phyloP scores from a whole-genome alignment of 2,797 vertebrate genomes.

The Moxostoma hubbsi region DNA sequence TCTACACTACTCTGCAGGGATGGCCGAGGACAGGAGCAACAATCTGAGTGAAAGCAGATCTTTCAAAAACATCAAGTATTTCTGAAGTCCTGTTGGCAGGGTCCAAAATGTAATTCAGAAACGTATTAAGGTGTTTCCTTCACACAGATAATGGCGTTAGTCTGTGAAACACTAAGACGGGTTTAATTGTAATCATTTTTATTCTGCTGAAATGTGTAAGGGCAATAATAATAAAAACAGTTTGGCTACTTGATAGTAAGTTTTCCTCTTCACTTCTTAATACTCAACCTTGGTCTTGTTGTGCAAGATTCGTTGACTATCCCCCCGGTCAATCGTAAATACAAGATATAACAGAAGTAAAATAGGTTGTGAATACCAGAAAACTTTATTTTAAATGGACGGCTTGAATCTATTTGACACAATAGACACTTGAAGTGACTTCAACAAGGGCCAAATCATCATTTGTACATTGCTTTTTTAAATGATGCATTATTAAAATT shows the following conservation, averaged over 20 bases:
- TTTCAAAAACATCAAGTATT: constrained; percentile 15
- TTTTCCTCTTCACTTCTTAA: background rate
- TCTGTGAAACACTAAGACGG: too few species aligned
- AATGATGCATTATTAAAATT: background rate
- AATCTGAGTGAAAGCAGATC: constrained; percentile 52
- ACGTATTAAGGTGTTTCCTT: too few species aligned
- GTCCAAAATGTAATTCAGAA: constrained; percentile 4
- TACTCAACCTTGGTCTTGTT: too few species aligned
- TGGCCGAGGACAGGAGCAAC: constrained; percentile 21
- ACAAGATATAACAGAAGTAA: too few species aligned
- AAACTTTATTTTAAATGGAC: too few species aligned
- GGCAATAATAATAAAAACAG: background rate
- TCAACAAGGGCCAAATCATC: background rate
- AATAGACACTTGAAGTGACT: background rate
- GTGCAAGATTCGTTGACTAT: too few species aligned
- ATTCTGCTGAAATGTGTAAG: background rate
- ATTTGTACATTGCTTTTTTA: background rate
- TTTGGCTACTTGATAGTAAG: background rate
- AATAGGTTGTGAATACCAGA: background rate
- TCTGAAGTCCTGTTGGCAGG: background rate
- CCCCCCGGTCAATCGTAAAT: too few species aligned
- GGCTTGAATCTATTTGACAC: too few species aligned
- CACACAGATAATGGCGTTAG: too few species aligned
- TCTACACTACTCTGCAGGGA: constrained; percentile 21
- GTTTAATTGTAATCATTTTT: background rate